Conservation (phyloP, 2,113 vertebrate species). For the Falcunculus frontatus region DNA sequence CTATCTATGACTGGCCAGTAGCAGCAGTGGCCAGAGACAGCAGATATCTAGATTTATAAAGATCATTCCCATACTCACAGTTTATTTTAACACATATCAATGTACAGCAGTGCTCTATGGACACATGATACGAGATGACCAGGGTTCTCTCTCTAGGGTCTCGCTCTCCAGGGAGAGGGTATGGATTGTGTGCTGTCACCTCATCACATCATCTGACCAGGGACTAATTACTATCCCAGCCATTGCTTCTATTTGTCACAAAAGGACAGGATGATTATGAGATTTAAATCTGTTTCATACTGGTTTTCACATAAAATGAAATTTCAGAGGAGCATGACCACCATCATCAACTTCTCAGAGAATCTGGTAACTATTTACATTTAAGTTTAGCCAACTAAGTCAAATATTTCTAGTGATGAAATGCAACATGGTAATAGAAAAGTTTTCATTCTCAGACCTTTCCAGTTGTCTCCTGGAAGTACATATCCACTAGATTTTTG, state of each 20-base stretch:
- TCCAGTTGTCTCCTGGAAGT: not conserved
- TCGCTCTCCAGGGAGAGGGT: not conserved
- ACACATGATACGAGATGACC: fast-evolving
- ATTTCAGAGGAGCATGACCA: not conserved
- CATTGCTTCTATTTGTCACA: not conserved
- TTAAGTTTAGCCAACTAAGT: not conserved
- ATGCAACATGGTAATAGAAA: not conserved
- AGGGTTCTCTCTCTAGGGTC: not conserved
- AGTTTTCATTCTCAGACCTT: not conserved
- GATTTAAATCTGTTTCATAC: not conserved
- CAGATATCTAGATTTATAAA: not conserved
- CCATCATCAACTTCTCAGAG: not conserved
- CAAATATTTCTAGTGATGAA: not conserved
- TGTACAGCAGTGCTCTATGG: not conserved
- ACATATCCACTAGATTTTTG: not conserved
- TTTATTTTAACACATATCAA: not conserved
- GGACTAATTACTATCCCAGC: not conserved
- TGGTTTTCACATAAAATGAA: not conserved
- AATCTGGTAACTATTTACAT: not conserved
- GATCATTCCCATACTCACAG: not conserved
- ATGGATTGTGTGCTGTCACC: not conserved
- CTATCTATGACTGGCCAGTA: not conserved
- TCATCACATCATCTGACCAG: not conserved
- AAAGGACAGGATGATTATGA: not conserved
- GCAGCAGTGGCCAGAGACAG: not conserved